Conservation (phyloP, 2,888 invertebrate species). For the Tanaodytes sp. region DNA sequence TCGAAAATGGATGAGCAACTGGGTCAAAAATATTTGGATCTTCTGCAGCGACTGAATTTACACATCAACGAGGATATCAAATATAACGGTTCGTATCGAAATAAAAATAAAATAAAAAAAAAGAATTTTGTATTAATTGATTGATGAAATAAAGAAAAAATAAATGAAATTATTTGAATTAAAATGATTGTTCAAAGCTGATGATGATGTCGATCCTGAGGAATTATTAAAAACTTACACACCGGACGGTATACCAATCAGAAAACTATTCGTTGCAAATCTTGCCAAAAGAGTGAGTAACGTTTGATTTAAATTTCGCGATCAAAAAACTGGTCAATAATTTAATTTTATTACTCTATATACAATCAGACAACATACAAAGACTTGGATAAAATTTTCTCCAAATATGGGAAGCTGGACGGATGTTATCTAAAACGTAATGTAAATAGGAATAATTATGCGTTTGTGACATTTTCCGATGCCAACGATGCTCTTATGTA, state of each 20-base stretch:
- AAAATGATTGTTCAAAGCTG: too few relatives aligned
- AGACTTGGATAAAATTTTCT: conserved; percentile 76
- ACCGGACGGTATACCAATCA: conserved; percentile 77
- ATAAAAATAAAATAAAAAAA: too few relatives aligned
- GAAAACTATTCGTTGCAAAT: conserved; percentile 77
- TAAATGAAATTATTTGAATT: too few relatives aligned
- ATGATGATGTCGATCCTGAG: too few relatives aligned
- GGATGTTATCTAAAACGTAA: conserved; percentile 76
- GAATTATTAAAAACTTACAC: conserved; percentile 63
- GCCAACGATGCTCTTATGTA: conserved; percentile 76
- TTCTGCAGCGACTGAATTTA: conserved; percentile 18
- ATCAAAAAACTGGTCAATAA: too few relatives aligned
- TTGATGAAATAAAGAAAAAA: too few relatives aligned
- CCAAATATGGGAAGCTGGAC: conserved; percentile 76
- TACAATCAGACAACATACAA: conserved; percentile 76
- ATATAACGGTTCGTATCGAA: too few relatives aligned
- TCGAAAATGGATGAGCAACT: conserved; percentile 24
- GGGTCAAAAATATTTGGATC: conserved; percentile 23
- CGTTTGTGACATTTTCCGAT: conserved; percentile 76
- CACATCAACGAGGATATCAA: conserved; percentile 12
- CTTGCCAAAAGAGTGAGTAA: conserved; percentile 75
- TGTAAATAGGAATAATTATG: conserved; percentile 74
- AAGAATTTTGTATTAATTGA: too few relatives aligned
- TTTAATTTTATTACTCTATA: too few relatives aligned
- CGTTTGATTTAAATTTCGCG: too few relatives aligned